These are phyloP conservation scores for Barypeithes pellucidus DNA, from an alignment of 2,888 invertebrate genomes.

Conservation along the genomic window DNA sequence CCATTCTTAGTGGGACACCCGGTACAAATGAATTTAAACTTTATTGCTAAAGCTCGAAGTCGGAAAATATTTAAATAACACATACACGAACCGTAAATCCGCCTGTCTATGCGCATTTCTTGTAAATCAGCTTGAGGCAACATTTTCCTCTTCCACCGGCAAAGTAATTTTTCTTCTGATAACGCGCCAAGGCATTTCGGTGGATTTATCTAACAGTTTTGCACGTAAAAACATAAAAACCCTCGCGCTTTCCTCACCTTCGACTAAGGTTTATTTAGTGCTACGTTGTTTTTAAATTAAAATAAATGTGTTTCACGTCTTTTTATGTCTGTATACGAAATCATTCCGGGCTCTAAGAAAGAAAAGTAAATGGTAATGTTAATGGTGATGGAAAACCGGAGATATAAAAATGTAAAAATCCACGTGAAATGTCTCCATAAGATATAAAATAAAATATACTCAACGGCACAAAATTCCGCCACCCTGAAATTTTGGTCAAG, in stretches of 20 bases:
- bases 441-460: not conserved
- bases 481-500: too few species aligned
- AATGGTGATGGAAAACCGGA: too few species aligned
- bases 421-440: too few species aligned
- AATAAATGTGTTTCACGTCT: slow-evolving; percentile 7
- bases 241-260: slow-evolving; percentile 25
- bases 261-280: slow-evolving; percentile 27
- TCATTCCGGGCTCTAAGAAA: too few species aligned
- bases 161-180: slow-evolving; percentile 49
- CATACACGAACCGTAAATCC: slow-evolving; percentile 23
- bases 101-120: slow-evolving; percentile 35
- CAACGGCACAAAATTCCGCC: too few species aligned
- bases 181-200: slow-evolving; percentile 20
- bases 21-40: too few species aligned
- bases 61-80: slow-evolving; percentile 38
- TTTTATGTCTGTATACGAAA: too few species aligned
- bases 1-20: too few species aligned
- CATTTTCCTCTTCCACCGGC: slow-evolving; percentile 42
- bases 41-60: not conserved
- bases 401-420: too few species aligned
- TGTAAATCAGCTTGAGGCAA: slow-evolving; percentile 43
- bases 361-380: not conserved
- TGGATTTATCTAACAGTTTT: slow-evolving; percentile 38
- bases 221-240: slow-evolving; percentile 23
- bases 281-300: slow-evolving; percentile 32